These are phyloP conservation scores for Prietella phreatophila DNA, from an alignment of 2,113 vertebrate genomes.

Conservation along the genomic window DNA sequence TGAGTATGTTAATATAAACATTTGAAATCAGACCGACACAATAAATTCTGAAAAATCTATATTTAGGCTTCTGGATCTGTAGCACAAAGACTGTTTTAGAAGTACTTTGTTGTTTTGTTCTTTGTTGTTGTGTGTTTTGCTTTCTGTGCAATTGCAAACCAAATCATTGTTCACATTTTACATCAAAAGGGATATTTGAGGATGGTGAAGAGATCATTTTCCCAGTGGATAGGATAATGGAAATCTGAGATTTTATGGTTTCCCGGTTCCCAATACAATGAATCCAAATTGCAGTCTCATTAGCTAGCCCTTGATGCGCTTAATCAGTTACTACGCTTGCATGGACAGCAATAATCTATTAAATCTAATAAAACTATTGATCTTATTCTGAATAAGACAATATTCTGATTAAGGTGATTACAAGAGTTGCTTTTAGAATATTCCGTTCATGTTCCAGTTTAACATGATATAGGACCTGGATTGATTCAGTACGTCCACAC, in stretches of 20 bases:
- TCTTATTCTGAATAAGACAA: too few relatives aligned
- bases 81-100: background rate
- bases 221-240: background rate
- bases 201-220: background rate
- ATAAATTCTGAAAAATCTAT: background rate
- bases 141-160: background rate
- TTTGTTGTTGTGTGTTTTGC: too few relatives aligned
- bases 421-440: too few relatives aligned
- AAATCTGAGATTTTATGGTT: background rate
- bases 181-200: background rate
- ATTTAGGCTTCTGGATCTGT: slow-evolving; percentile 5
- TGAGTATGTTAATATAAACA: background rate
- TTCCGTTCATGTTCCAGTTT: too few relatives aligned
- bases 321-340: background rate
- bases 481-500: too few relatives aligned
- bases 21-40: background rate
- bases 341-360: too few relatives aligned
- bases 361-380: too few relatives aligned
- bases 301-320: background rate
- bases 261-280: background rate
- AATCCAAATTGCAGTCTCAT: background rate
- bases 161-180: background rate
- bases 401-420: too few relatives aligned
- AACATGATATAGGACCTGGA: too few relatives aligned
- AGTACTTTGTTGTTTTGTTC: background rate